Evolutionary conservation across 2,113 vertebrate species (phyloP).

Genomic region (Glareola pratincola): DNA sequence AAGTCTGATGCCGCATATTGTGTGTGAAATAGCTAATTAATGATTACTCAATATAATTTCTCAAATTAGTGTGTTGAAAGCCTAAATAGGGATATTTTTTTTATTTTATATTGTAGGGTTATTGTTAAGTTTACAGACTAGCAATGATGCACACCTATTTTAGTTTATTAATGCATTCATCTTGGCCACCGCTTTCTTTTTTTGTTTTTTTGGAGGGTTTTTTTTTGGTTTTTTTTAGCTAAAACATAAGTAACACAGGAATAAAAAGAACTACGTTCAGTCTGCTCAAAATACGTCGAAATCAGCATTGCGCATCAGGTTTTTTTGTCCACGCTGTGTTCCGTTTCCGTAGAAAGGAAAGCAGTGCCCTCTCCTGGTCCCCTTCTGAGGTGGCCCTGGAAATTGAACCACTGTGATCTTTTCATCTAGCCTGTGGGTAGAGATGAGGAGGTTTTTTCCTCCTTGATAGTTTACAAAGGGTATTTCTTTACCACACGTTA

Average conservation of each 20-base stretch:
- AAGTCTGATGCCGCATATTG: background rate
- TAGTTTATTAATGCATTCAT: background rate
- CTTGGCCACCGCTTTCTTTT: background rate
- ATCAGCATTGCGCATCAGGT: background rate
- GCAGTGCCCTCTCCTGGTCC: constrained; percentile 73
- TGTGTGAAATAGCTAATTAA: background rate
- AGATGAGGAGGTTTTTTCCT: background rate
- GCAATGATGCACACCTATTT: background rate
- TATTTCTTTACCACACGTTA: background rate
- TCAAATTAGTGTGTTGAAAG: background rate
- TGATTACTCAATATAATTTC: background rate
- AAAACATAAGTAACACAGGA: background rate
- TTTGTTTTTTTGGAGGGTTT: too few species aligned
- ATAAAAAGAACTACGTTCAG: background rate
- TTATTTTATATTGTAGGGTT: background rate
- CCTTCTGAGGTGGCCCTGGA: background rate
- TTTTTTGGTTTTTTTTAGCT: background rate
- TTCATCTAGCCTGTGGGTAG: background rate
- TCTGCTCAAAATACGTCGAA: background rate
- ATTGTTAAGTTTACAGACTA: background rate
- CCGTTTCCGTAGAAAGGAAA: background rate
- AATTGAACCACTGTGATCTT: background rate
- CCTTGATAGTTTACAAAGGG: background rate
- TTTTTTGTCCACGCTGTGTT: background rate
- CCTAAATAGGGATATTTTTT: background rate